Conservation (phyloP, 2,888 invertebrate species). For the Geotrupes spiniger region DNA sequence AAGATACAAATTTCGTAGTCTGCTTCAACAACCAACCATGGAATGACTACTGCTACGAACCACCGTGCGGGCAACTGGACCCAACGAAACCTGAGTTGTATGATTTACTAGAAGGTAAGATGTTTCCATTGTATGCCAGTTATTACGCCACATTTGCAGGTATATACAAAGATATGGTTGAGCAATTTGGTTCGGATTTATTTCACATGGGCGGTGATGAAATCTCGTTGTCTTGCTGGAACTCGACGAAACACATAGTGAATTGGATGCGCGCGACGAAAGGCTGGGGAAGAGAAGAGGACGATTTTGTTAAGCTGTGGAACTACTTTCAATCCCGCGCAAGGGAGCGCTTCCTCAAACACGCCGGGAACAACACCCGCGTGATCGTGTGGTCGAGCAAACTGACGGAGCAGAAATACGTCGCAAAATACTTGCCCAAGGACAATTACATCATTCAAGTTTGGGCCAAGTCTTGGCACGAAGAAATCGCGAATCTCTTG, state of each 20-base stretch:
- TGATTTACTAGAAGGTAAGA: slow-evolving; percentile 60
- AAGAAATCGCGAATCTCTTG: slow-evolving; percentile 52
- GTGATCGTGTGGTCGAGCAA: slow-evolving; percentile 80
- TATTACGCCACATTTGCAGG: slow-evolving; percentile 1
- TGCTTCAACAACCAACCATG: slow-evolving; percentile 74
- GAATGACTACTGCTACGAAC: slow-evolving; percentile 70
- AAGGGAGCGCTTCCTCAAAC: slow-evolving; percentile 56
- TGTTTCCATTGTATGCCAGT: no score
- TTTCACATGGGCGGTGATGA: slow-evolving; percentile 92
- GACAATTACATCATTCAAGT: slow-evolving; percentile 17
- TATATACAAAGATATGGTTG: slow-evolving; percentile 72
- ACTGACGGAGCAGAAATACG: slow-evolving; percentile 65
- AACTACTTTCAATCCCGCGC: slow-evolving; percentile 72
- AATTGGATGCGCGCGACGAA: slow-evolving; percentile 61
- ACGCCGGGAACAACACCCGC: slow-evolving; percentile 54
- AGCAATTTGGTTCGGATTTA: slow-evolving; percentile 67
- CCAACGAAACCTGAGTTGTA: slow-evolving; percentile 69
- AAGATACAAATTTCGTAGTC: slow-evolving; percentile 63
- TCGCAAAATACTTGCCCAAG: slow-evolving; percentile 50
- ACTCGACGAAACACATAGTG: slow-evolving; percentile 64
- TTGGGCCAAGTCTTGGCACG: slow-evolving; percentile 46
- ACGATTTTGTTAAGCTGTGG: slow-evolving; percentile 68
- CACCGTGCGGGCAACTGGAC: slow-evolving; percentile 83
- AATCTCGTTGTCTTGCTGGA: slow-evolving; percentile 71
- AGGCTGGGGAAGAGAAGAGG: slow-evolving; percentile 28